phyloP scores from a whole-genome alignment of 64 coral and sea anemone species.

The Montipora sp. region DNA sequence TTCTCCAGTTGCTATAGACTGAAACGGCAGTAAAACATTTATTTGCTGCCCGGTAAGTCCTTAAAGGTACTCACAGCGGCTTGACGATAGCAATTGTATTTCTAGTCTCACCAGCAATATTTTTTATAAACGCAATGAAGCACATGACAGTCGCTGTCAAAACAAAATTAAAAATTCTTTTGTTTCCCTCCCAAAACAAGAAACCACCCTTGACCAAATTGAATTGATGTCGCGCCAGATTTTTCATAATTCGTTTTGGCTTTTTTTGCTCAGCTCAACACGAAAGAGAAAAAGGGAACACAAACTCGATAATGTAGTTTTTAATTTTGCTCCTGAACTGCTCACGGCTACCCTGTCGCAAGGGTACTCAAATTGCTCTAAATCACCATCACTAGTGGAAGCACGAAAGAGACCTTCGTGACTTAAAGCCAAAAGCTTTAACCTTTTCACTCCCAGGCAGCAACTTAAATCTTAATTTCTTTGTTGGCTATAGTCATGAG shows the following conservation, averaged over 20 bases:
- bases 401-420: no score
- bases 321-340: no score
- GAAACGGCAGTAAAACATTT: background rate
- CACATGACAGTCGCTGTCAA: background rate
- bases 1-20: background rate
- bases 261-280: background rate
- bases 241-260: background rate
- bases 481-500: no score
- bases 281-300: no score
- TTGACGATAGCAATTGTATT: background rate
- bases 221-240: background rate
- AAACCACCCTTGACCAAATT: background rate
- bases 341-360: no score
- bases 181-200: background rate
- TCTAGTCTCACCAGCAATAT: background rate
- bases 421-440: no score
- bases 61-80: background rate
- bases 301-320: no score
- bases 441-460: no score
- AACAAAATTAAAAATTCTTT: constrained; percentile 3
- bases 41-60: background rate
- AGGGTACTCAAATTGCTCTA: no score
- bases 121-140: constrained; percentile 16
- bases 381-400: no score
- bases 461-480: no score